These are phyloP conservation scores for Gobiocypris rarus DNA, from an alignment of 2,113 vertebrate genomes.

Conservation along the genomic window DNA sequence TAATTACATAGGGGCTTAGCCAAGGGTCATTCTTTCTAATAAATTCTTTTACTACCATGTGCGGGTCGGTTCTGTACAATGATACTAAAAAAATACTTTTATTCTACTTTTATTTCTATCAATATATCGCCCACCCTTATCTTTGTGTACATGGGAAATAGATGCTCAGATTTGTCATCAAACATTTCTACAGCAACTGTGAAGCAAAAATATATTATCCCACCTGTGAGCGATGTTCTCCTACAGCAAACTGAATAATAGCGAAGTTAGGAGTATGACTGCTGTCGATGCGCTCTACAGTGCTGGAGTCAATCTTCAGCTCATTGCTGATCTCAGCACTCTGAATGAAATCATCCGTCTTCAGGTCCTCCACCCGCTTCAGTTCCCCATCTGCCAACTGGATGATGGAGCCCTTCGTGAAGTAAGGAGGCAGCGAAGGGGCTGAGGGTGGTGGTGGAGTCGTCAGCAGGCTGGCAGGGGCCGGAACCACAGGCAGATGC, in stretches of 20 bases:
- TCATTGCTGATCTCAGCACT: slow-evolving; percentile 96
- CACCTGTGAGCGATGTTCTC: slow-evolving; percentile 96
- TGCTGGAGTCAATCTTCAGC: slow-evolving; percentile 98
- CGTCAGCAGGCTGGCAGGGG: slow-evolving; percentile 67
- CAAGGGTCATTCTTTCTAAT: background rate
- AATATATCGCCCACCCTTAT: background rate
- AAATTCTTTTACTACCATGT: background rate
- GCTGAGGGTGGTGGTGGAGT: slow-evolving; percentile 62
- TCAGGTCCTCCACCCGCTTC: slow-evolving; percentile 96
- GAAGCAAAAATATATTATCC: slow-evolving; percentile 54
- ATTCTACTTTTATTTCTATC: no score
- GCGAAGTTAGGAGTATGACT: slow-evolving; percentile 88
- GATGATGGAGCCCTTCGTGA: slow-evolving; percentile 98
- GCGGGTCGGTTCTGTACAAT: background rate
- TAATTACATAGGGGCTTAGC: background rate
- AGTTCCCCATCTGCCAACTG: slow-evolving; percentile 96
- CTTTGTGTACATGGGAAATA: background rate
- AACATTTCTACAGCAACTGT: background rate
- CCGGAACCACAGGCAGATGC: slow-evolving; percentile 86
- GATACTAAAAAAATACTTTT: no score
- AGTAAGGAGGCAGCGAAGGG: slow-evolving; percentile 91
- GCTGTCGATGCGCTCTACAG: slow-evolving; percentile 93
- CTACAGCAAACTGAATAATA: slow-evolving; percentile 93
- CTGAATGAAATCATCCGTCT: slow-evolving; percentile 99
- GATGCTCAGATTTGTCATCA: background rate